These are phyloP conservation scores for Epizoanthus rinbou DNA, from an alignment of 92 coral and sea anemone species.

Conservation along the genomic window DNA sequence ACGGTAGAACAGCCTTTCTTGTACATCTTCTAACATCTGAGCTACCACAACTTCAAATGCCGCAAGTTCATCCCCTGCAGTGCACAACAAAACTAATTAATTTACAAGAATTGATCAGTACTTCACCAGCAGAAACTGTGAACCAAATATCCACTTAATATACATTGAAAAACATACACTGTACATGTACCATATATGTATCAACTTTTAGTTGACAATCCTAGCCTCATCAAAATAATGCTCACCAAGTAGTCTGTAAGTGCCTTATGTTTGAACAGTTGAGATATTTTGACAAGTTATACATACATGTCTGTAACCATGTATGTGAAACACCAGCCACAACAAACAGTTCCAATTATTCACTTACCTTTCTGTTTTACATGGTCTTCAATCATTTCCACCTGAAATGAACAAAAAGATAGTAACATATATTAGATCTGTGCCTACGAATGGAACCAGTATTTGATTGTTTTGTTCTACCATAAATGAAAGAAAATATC, in stretches of 20 bases:
- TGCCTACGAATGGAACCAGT: background rate
- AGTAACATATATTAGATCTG: background rate
- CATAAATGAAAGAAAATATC: no score
- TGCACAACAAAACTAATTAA: background rate
- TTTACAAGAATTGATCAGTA: background rate
- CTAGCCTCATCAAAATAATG: no score
- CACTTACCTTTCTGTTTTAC: slow-evolving; percentile 88
- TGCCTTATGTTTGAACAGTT: no score
- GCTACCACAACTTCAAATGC: slow-evolving; percentile 90
- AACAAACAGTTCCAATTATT: background rate
- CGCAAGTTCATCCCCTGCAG: slow-evolving; percentile 86
- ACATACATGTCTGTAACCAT: no score
- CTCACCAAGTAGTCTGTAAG: no score
- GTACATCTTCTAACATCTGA: slow-evolving; percentile 99
- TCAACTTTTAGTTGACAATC: no score
- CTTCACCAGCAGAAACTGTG: no score
- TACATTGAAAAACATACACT: no score
- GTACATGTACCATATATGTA: no score
- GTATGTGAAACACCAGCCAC: background rate
- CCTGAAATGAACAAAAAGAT: slow-evolving; percentile 47
- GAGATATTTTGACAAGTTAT: no score
- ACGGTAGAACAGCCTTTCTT: slow-evolving; percentile 93
- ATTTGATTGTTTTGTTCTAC: background rate
- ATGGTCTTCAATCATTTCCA: slow-evolving; percentile 98
- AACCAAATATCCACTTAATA: no score